These are phyloP conservation scores for Chiridota heheva DNA, from an alignment of 35 echinoderm and acorn worm genomes.

Conservation along the genomic window DNA sequence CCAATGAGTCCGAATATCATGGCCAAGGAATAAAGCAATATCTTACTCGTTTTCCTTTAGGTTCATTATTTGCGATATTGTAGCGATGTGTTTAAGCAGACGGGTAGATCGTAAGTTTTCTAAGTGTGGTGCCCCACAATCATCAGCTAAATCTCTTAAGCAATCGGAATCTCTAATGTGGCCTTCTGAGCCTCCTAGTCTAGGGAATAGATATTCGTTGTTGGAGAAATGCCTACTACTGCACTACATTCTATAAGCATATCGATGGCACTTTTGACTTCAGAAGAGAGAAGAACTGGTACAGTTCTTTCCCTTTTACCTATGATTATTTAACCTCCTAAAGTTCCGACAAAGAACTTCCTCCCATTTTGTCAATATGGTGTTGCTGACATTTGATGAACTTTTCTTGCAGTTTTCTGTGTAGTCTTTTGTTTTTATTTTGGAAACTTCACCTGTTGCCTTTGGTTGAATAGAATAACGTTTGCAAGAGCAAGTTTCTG, in stretches of 20 bases:
- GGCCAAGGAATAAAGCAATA: conserved; percentile 23
- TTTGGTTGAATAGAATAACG: too few species aligned
- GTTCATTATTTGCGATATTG: conserved; percentile 12
- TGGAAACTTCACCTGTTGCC: too few species aligned
- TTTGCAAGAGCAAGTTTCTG: too few species aligned
- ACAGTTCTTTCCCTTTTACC: conserved; percentile 12
- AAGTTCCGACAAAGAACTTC: too few species aligned
- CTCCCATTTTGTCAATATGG: too few species aligned
- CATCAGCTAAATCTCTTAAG: background rate
- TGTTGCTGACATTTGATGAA: too few species aligned
- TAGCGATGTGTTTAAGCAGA: conserved; percentile 27
- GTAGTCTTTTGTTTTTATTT: too few species aligned
- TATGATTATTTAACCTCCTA: too few species aligned
- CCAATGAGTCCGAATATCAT: conserved; percentile 22
- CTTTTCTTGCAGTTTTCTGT: too few species aligned
- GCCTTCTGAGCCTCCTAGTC: background rate
- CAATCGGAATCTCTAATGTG: background rate
- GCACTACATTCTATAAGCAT: background rate
- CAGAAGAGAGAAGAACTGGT: background rate
- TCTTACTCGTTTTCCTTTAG: conserved; percentile 18
- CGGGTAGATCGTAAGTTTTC: background rate
- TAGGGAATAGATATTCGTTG: conserved; percentile 1
- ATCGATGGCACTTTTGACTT: background rate
- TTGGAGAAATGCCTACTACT: background rate
- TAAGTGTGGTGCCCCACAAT: background rate